phyloP scores from a whole-genome alignment of 2,113 vertebrate species.

The Bubo bubo region DNA sequence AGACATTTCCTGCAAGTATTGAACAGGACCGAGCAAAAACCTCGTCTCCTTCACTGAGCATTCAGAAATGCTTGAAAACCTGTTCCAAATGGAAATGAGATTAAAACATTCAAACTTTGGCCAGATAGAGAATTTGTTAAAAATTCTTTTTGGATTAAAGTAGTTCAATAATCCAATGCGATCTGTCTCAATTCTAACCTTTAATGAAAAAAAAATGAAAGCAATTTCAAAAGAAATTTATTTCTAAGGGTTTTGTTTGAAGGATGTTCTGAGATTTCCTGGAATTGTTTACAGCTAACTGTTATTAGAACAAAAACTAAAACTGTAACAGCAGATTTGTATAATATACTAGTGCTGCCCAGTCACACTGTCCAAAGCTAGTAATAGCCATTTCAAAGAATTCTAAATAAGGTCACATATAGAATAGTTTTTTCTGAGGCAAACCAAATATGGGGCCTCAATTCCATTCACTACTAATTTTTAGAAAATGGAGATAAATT shows the following conservation, averaged over 20 bases:
- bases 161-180: background rate
- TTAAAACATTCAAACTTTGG: background rate
- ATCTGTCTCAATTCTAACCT: background rate
- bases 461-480: background rate
- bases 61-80: background rate
- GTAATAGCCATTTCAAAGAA: background rate
- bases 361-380: background rate
- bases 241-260: background rate
- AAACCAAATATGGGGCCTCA: background rate
- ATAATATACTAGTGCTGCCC: background rate
- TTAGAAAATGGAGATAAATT: background rate
- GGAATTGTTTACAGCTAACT: background rate
- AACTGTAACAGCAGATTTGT: background rate
- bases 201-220: background rate
- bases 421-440: background rate
- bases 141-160: background rate
- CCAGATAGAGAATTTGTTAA: background rate
- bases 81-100: background rate
- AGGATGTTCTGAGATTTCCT: background rate
- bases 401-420: background rate
- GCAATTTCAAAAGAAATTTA: background rate
- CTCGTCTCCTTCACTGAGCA: background rate
- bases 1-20: background rate
- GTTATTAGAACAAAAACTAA: background rate
- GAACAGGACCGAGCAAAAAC: background rate